Evolutionary conservation across 2,888 invertebrate genomes (phyloP).

Genomic region (Lasioglossum oenotherae): DNA sequence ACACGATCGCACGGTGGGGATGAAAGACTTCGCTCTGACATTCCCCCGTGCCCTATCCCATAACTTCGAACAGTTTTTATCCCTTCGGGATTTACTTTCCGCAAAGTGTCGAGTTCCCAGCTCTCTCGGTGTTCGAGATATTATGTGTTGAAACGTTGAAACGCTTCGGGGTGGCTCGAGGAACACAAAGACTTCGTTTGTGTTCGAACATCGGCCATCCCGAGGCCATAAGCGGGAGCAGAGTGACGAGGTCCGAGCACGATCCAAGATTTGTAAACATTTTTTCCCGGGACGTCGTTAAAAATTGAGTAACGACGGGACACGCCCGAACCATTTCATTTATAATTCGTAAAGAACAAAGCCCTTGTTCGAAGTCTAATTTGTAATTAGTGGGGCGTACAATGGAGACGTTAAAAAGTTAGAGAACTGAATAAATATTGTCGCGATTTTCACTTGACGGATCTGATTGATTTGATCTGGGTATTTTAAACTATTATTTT

Average conservation of each 20-base stretch:
- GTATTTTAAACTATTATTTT: background rate
- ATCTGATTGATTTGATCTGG: background rate
- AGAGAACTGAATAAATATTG: background rate
- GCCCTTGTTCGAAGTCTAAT: background rate
- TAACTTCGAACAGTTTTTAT: conserved; percentile 13
- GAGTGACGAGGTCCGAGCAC: background rate
- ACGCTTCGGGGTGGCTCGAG: background rate
- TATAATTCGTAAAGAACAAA: background rate
- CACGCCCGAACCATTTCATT: background rate
- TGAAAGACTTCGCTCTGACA: background rate
- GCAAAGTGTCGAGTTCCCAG: background rate
- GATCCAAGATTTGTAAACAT: background rate
- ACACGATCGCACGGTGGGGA: background rate
- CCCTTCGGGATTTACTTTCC: conserved; percentile 7
- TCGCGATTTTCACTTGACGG: background rate
- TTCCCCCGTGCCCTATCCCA: background rate
- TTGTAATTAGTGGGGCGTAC: background rate
- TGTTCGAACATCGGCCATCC: background rate
- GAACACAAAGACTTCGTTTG: background rate
- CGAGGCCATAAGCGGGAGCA: background rate
- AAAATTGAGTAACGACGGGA: background rate
- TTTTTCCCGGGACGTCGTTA: background rate
- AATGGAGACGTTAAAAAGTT: background rate
- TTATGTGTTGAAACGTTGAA: conserved; percentile 11
- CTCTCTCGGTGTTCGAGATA: conserved; percentile 11